phyloP scores from a whole-genome alignment of 2,113 vertebrate species.

The Ibidorhyncha struthersii region DNA sequence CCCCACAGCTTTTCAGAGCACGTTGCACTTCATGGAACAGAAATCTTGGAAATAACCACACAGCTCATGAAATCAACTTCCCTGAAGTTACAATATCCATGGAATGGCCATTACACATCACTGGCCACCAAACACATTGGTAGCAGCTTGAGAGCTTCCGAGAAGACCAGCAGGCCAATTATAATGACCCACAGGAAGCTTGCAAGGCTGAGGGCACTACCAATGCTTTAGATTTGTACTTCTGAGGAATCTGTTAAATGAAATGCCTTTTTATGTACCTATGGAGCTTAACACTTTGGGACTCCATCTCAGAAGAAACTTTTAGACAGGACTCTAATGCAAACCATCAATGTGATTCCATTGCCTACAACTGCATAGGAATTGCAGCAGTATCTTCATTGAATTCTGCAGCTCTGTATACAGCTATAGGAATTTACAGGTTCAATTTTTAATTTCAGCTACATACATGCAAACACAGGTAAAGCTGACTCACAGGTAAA shows the following conservation, averaged over 20 bases:
- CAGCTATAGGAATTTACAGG: not conserved
- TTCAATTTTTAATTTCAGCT: not conserved
- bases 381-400: not conserved
- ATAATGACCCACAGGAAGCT: not conserved
- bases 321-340: not conserved
- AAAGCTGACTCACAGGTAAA: not conserved
- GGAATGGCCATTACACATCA: not conserved
- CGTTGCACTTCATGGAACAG: not conserved
- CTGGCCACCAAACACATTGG: not conserved
- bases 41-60: not conserved
- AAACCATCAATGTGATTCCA: not conserved
- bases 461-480: too few species aligned
- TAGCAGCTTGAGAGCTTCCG: not conserved
- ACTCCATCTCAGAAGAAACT: not conserved
- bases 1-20: not conserved
- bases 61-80: not conserved
- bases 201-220: not conserved
- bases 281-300: not conserved
- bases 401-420: not conserved
- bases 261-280: not conserved
- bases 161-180: not conserved
- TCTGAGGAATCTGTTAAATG: not conserved
- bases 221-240: not conserved
- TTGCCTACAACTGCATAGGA: not conserved
- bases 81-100: accelerated